Evolutionary conservation across 2,113 vertebrate species (phyloP), one percentile per base, ranked within the genome.

Genomic region (Cranoglanis bouderius): DNA sequence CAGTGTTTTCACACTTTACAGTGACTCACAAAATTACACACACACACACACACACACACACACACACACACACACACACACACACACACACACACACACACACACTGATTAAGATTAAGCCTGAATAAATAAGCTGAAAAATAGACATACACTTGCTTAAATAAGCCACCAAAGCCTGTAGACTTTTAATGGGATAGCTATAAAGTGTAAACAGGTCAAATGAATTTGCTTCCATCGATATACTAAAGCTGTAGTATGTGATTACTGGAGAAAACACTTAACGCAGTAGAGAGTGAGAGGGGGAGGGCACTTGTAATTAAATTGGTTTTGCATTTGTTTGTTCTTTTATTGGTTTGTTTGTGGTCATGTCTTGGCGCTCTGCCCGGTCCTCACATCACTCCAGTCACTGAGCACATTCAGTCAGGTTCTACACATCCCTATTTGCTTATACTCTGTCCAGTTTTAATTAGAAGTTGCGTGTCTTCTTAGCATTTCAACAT

Each of bases 401-500:
- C 78, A 81, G 85, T 93, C 88, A 49, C 90, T 82, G 87, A 92
- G 88, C 92, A 93, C 84, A 93, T 84, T 92, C 90, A 89, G 85
- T 92, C 72, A 89, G 92, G 91, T 89, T 92, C 92, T 91, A 82
- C 85, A 75, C 91, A 92, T 90, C 91, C 93, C 86, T 43, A 32
- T 70, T 57, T 89, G 90, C 91, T 91, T 91, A 81, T 90, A 92
- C 91, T 93, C 94, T 86, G 91, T 93, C 94, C 93, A 63, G 86
- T 91, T 88, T 94, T 96, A 95, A 96, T 96, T 96, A 95, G 94
- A 90, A 95, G 94, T 92, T 92, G 88, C 92, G 74, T 93, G 94
- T 95, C 96, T 95, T 92, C 91, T 95, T 96, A 95, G 94, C 95
- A 95, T 96, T 96, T 95, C 95, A 95, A 93, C 95, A 95, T 96